Percentiles rank a stretch among this genome's conserved stretches.
phyloP scores from a whole-genome alignment of 2,113 vertebrate genomes.

The Cebidichthys violaceus region DNA sequence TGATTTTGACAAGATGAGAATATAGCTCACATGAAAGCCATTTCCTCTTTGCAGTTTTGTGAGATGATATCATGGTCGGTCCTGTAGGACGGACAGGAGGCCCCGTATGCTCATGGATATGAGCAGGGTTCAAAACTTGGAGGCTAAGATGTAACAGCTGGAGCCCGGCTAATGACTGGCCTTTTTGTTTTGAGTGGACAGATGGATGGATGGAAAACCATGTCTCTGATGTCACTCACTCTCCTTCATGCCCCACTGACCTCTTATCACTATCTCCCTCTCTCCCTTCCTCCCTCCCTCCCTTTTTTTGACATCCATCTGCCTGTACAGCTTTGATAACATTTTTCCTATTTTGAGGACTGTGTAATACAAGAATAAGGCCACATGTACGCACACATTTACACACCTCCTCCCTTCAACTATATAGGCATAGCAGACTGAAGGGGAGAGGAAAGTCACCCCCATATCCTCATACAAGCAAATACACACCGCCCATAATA shows the following conservation, averaged over 20 bases:
- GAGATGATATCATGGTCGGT: conserved; percentile 11
- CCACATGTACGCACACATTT: neutral
- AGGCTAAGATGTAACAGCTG: conserved; percentile 68
- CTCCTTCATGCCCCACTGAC: conserved; percentile 72
- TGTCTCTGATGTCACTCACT: conserved; percentile 68
- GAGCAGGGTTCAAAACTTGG: conserved; percentile 36
- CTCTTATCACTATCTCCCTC: conserved; percentile 44
- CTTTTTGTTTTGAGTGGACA: conserved; percentile 73
- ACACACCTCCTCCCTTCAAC: neutral
- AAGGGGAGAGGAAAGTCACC: conserved; percentile 63
- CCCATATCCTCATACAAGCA: conserved; percentile 25
- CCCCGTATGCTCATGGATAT: conserved; percentile 14
- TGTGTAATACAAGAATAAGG: conserved; percentile 18
- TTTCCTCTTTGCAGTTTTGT: conserved; percentile 15
- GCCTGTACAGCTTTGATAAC: conserved; percentile 35
- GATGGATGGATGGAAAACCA: conserved; percentile 72
- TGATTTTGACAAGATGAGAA: conserved; percentile 3
- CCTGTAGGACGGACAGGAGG: neutral
- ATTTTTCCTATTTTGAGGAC: conserved; percentile 16
- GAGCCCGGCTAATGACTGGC: conserved; percentile 64
- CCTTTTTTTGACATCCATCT: conserved; percentile 43
- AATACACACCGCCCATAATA: conserved; percentile 50
- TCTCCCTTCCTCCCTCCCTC: neutral
- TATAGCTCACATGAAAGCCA: neutral
- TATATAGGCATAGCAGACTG: conserved; percentile 22